Evolutionary conservation across 2,797 vertebrate genomes (phyloP).

Genomic region (Melanotaenia nigrans): DNA sequence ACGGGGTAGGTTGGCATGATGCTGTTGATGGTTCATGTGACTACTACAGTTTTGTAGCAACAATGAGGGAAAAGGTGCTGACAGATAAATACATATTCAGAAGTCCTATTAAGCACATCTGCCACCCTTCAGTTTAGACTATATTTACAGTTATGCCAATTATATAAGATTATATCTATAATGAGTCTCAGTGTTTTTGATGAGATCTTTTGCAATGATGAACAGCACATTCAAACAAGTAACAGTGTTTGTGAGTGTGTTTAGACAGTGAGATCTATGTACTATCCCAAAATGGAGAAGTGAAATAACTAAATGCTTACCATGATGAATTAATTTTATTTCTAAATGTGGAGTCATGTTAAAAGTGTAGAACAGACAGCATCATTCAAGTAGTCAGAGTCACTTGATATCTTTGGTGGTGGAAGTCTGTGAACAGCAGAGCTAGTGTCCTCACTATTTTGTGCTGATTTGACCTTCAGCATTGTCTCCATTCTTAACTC

Average conservation of each 20-base stretch:
- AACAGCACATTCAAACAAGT: background rate
- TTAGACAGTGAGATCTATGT: background rate
- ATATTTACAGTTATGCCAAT: constrained; percentile 8
- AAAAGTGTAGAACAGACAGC: constrained; percentile 14
- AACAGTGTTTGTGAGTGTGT: background rate
- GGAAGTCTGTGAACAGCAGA: constrained; percentile 31
- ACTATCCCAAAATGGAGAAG: constrained; percentile 8
- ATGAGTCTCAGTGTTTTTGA: background rate
- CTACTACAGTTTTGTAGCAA: constrained; percentile 10
- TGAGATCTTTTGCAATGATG: constrained; percentile 3
- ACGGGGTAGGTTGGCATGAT: constrained; percentile 18
- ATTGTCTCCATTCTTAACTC: constrained; percentile 50
- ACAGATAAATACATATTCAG: background rate
- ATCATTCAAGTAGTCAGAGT: constrained; percentile 6
- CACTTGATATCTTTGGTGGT: constrained; percentile 23
- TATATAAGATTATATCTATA: constrained; percentile 2
- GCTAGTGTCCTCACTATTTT: constrained; percentile 56
- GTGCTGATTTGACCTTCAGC: constrained; percentile 52
- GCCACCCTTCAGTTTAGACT: background rate
- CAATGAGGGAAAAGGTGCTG: background rate
- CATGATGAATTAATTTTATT: constrained; percentile 10
- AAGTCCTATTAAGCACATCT: background rate
- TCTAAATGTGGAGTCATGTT: background rate
- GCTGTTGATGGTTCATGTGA: constrained; percentile 23
- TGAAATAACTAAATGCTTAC: background rate